These are phyloP conservation scores for Ploceus nigricollis DNA, from an alignment of 2,113 vertebrate species.

Conservation along the genomic window DNA sequence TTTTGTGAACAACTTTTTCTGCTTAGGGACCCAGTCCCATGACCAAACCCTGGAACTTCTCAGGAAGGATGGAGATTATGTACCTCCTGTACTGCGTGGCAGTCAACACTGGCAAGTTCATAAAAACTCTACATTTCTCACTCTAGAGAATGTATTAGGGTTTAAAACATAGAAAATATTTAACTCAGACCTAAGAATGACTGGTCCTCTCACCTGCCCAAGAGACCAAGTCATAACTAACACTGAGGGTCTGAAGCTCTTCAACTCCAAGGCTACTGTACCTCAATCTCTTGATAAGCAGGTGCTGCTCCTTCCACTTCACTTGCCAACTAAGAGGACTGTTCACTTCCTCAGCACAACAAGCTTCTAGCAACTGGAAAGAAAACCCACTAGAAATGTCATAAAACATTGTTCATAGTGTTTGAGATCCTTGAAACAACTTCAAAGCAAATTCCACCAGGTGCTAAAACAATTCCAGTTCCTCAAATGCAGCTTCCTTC, in stretches of 20 bases:
- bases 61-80: background rate
- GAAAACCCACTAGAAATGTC: background rate
- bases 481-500: background rate
- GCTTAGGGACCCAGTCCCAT: background rate
- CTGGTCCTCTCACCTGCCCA: background rate
- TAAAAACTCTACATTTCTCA: background rate
- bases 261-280: accelerated
- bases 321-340: background rate
- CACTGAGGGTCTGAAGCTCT: background rate
- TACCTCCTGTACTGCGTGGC: no score
- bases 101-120: background rate
- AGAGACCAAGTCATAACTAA: background rate
- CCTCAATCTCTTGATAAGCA: background rate
- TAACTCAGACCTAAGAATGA: background rate
- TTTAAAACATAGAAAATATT: background rate
- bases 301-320: background rate
- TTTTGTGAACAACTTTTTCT: background rate
- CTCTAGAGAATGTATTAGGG: background rate
- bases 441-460: background rate
- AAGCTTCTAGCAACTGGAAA: background rate
- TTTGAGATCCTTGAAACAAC: background rate
- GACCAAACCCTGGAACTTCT: background rate
- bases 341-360: background rate
- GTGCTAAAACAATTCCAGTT: background rate
- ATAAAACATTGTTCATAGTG: background rate